These are phyloP conservation scores for Reticulitermes speratus DNA, from an alignment of 1,140 invertebrate species.

Conservation along the genomic window DNA sequence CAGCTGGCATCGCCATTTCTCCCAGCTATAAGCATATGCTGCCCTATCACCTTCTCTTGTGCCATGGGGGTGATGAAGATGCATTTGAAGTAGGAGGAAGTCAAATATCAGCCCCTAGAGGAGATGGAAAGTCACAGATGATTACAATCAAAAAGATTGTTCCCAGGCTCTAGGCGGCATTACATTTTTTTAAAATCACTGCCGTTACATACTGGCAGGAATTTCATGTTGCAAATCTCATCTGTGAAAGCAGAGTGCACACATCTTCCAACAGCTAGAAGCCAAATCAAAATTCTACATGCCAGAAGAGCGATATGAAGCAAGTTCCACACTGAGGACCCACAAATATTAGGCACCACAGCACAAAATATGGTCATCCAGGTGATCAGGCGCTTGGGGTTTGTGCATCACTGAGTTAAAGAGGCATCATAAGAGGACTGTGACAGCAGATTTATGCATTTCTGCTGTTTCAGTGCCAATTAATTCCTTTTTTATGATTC, in stretches of 20 bases:
- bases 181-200: background rate
- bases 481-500: too few relatives aligned
- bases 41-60: constrained; percentile 34
- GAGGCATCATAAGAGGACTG: too few relatives aligned
- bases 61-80: constrained; percentile 46
- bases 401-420: too few relatives aligned
- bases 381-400: too few relatives aligned
- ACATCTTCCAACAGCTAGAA: background rate
- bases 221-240: background rate
- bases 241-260: too few relatives aligned
- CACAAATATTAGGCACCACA: too few relatives aligned
- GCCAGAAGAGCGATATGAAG: too few relatives aligned
- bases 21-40: constrained; percentile 40
- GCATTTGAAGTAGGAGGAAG: constrained; percentile 43
- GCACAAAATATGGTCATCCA: too few relatives aligned
- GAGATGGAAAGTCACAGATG: constrained; percentile 39
- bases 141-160: background rate
- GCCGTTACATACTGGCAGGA: background rate
- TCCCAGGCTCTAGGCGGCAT: background rate
- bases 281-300: background rate
- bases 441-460: background rate
- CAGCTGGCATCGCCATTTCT: constrained; percentile 42
- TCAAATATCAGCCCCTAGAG: constrained; percentile 34
- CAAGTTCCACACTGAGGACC: too few relatives aligned
- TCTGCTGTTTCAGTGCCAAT: background rate